Conservation (phyloP, 2,888 invertebrate species). For the Drosophila putrida region DNA sequence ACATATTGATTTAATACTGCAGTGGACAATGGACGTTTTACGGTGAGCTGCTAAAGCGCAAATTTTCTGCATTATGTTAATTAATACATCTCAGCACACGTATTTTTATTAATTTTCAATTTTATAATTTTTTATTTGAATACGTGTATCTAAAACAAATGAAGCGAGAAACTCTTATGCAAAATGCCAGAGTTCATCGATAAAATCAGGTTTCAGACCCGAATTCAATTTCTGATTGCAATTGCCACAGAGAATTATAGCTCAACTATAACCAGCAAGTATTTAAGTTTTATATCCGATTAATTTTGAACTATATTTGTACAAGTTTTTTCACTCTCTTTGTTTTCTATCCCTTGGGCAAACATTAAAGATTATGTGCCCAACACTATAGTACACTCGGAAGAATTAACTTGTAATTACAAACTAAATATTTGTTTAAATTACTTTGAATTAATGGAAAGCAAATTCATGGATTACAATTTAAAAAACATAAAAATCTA, state of each 20-base stretch:
- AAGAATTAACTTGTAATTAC: too few relatives aligned
- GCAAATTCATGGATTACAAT: too few relatives aligned
- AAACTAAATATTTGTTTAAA: too few relatives aligned
- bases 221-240: constrained; percentile 14
- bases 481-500: too few relatives aligned
- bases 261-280: not conserved
- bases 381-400: too few relatives aligned
- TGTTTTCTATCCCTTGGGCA: too few relatives aligned
- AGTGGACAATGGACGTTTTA: constrained; percentile 7
- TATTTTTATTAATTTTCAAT: constrained; percentile 8
- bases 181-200: constrained; percentile 52
- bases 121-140: constrained; percentile 1
- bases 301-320: too few relatives aligned
- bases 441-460: too few relatives aligned
- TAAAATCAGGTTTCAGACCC: not conserved
- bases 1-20: constrained; percentile 33
- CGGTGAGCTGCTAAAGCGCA: not conserved
- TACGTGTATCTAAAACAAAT: constrained; percentile 6
- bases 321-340: too few relatives aligned
- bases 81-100: constrained; percentile 26
- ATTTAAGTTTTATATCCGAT: too few relatives aligned
- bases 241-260: constrained; percentile 1
- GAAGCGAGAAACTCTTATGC: not conserved
- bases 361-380: too few relatives aligned
- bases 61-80: constrained; percentile 32